Percentiles rank a stretch among this genome's conserved stretches.
Evolutionary conservation across 1,140 invertebrate species (phyloP).

Genomic region (Danaus plexippus): DNA sequence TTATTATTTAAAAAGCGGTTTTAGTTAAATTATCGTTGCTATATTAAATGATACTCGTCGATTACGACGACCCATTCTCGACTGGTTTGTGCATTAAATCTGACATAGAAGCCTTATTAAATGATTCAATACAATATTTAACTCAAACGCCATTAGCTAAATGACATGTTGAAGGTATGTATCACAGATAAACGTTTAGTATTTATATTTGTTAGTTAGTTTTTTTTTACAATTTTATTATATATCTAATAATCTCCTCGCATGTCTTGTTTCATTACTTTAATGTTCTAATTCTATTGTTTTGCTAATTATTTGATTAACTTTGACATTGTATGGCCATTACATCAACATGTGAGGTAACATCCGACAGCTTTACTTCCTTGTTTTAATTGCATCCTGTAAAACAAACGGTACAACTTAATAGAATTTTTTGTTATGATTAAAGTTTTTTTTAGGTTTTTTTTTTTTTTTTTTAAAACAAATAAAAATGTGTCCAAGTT

Average conservation of each 20-base stretch:
- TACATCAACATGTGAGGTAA: slow-evolving; percentile 37
- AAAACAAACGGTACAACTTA: slow-evolving; percentile 23
- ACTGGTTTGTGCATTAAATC: slow-evolving; percentile 44
- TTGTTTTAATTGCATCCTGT: slow-evolving; percentile 41
- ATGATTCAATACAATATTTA: slow-evolving; percentile 35
- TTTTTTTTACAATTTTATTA: slow-evolving; percentile 1
- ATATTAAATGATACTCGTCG: slow-evolving; percentile 32
- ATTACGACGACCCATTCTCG: slow-evolving; percentile 25
- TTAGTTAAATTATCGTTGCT: slow-evolving; percentile 37
- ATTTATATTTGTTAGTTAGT: slow-evolving; percentile 5
- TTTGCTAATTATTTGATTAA: slow-evolving; percentile 19
- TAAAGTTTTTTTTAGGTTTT: no score
- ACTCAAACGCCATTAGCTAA: slow-evolving; percentile 29
- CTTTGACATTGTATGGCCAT: slow-evolving; percentile 43
- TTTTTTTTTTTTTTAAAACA: no score
- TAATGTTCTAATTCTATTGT: slow-evolving; percentile 15
- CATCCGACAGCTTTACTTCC: slow-evolving; percentile 33
- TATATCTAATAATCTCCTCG: background rate
- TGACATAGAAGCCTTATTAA: slow-evolving; percentile 48
- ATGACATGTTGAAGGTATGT: slow-evolving; percentile 11
- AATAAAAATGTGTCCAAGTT: no score
- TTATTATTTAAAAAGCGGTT: slow-evolving; percentile 37
- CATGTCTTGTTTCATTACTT: slow-evolving; percentile 1
- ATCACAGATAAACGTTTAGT: slow-evolving; percentile 4
- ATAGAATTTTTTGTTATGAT: no score